A percentile compares a stretch with the other conserved stretches of the same genome.
Conservation (phyloP, 2,113 vertebrate genomes). For the Phylloscopus trochiloides region DNA sequence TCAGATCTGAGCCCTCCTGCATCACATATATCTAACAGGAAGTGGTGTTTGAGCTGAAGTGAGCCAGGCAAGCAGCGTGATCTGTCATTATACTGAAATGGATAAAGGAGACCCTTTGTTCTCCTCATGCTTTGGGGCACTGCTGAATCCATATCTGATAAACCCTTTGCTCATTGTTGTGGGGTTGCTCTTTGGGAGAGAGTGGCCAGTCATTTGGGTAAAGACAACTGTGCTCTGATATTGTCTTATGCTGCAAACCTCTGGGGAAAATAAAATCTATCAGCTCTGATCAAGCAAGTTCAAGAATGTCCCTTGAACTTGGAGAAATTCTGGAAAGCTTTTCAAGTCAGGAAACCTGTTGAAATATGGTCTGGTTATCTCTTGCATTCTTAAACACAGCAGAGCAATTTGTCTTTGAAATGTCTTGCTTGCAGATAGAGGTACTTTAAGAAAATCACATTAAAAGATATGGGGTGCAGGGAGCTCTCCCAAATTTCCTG, state of each 20-base stretch:
- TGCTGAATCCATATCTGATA: neutral
- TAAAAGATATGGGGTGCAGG: rapidly evolving
- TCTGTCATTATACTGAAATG: neutral
- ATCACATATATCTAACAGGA: neutral
- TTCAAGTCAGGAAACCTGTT: neutral
- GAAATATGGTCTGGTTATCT: neutral
- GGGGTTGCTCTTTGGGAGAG: neutral
- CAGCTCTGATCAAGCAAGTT: neutral
- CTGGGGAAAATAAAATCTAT: neutral
- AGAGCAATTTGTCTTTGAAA: neutral
- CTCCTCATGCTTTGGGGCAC: neutral
- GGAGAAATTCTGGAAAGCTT: neutral
- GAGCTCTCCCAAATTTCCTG: neutral
- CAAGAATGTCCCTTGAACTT: neutral
- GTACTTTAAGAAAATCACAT: neutral
- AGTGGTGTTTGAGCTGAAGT: neutral
- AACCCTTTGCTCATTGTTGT: neutral
- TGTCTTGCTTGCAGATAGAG: neutral
- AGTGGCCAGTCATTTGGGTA: neutral
- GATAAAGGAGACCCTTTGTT: neutral
- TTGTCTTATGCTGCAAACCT: neutral
- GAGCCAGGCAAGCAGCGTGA: neutral
- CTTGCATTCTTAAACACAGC: neutral
- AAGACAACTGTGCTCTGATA: neutral
- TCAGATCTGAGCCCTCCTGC: neutral